These are phyloP conservation scores for Balaenoptera acutorostrata DNA, from an alignment of 2,113 vertebrate genomes.

Conservation along the genomic window DNA sequence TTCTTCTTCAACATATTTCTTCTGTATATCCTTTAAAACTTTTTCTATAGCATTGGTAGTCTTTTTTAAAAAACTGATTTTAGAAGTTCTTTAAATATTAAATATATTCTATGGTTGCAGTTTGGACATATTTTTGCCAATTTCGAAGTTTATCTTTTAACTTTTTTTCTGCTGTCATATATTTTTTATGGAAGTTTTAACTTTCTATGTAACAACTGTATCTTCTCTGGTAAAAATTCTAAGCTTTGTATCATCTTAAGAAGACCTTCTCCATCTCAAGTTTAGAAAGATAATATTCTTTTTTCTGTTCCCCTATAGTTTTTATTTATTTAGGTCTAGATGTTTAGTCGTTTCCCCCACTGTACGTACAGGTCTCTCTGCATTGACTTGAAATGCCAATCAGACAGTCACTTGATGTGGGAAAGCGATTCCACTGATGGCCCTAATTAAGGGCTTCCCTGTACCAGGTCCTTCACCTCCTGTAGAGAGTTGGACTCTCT, in stretches of 20 bases:
- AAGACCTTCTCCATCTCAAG: not conserved
- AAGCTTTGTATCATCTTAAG: not conserved
- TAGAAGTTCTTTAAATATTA: not conserved
- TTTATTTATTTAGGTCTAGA: not conserved
- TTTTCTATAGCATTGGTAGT: not conserved
- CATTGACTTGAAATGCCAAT: not conserved
- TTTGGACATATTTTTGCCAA: not conserved
- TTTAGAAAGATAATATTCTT: not conserved
- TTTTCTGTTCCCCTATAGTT: not conserved
- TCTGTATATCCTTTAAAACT: not conserved
- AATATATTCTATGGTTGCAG: not conserved
- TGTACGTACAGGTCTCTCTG: fast-evolving
- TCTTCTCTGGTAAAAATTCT: not conserved
- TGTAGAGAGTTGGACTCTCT: not conserved
- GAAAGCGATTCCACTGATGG: fast-evolving
- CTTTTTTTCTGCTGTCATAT: not conserved
- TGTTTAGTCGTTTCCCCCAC: not conserved
- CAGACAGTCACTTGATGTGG: fast-evolving
- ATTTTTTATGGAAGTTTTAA: not conserved
- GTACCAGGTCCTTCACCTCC: fast-evolving
- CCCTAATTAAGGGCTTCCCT: fast-evolving
- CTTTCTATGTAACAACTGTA: not conserved
- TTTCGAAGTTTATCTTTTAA: not conserved
- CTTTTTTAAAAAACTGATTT: not conserved
- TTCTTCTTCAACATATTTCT: not conserved